Conservation (phyloP, 2,113 vertebrate species). For the Neolamprologus kungweensis region DNA sequence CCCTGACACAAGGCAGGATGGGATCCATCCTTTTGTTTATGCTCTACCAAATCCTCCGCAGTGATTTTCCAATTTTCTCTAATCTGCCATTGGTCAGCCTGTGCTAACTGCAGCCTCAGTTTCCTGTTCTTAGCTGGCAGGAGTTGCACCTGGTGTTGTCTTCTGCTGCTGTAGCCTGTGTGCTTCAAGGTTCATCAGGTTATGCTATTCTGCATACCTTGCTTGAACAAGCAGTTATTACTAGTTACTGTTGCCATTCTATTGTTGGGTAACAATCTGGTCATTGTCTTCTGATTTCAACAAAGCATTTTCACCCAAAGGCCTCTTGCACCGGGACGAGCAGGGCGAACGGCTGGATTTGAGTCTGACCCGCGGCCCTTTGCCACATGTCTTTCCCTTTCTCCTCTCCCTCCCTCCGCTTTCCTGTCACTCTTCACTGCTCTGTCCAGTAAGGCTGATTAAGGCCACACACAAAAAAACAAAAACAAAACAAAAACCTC, state of each 20-base stretch:
- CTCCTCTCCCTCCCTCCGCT: neutral
- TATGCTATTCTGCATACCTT: neutral
- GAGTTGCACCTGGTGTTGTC: neutral
- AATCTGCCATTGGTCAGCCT: neutral
- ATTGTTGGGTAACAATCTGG: neutral
- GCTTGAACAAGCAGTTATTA: neutral
- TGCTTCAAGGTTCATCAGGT: neutral
- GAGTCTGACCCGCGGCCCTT: neutral
- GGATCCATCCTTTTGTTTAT: neutral
- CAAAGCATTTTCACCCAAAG: neutral
- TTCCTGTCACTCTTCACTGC: neutral
- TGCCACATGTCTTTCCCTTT: neutral
- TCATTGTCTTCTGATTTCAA: neutral
- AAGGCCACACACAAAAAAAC: neutral
- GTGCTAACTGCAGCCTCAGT: neutral
- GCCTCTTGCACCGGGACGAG: accelerated
- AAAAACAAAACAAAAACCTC: neutral
- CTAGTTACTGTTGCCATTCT: neutral
- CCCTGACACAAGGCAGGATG: neutral
- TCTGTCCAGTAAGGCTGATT: accelerated
- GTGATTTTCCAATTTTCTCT: neutral
- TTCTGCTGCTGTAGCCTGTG: neutral
- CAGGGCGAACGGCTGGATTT: accelerated
- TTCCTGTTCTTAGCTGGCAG: neutral
- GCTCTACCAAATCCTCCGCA: neutral